Evolutionary conservation across 2,113 vertebrate genomes (phyloP).

Genomic region (Ariopsis seemanni): DNA sequence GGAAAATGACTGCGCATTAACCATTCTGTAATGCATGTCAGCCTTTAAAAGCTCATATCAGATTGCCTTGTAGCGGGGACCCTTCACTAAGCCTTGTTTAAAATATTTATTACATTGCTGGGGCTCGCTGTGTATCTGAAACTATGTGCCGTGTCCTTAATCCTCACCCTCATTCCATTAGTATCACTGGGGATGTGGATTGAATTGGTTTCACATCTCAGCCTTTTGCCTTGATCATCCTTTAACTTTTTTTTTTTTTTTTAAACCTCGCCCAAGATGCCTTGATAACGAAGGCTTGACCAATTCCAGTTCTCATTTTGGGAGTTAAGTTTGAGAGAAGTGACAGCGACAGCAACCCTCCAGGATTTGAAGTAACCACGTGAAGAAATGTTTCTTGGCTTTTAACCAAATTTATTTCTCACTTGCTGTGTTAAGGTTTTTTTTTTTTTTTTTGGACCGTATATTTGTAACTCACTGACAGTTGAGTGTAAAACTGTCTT

Average conservation of each 20-base stretch:
- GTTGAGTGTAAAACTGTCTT: background rate
- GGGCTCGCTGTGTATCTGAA: background rate
- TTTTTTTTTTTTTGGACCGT: background rate
- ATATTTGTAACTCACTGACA: background rate
- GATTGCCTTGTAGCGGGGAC: slow-evolving; percentile 21
- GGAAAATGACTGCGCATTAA: slow-evolving; percentile 19
- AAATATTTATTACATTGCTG: slow-evolving; percentile 37
- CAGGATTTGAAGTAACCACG: background rate
- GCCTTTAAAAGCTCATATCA: slow-evolving; percentile 34
- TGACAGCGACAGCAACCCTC: too few species aligned
- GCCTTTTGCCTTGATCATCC: background rate
- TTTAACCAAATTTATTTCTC: background rate
- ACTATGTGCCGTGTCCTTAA: background rate
- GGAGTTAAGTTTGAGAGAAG: background rate
- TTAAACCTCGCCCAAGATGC: background rate
- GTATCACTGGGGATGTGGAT: background rate
- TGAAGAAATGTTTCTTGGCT: background rate
- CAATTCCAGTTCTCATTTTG: background rate
- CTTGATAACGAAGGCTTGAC: background rate
- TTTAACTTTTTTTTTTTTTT: slow-evolving; percentile 19
- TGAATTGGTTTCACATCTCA: background rate
- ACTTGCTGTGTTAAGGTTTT: background rate
- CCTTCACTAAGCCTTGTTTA: slow-evolving; percentile 27
- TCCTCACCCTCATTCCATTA: slow-evolving; percentile 1
- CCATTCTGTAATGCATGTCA: slow-evolving; percentile 26